phyloP scores from a whole-genome alignment of 2,797 vertebrate species.

The Notolabrus celidotus region DNA sequence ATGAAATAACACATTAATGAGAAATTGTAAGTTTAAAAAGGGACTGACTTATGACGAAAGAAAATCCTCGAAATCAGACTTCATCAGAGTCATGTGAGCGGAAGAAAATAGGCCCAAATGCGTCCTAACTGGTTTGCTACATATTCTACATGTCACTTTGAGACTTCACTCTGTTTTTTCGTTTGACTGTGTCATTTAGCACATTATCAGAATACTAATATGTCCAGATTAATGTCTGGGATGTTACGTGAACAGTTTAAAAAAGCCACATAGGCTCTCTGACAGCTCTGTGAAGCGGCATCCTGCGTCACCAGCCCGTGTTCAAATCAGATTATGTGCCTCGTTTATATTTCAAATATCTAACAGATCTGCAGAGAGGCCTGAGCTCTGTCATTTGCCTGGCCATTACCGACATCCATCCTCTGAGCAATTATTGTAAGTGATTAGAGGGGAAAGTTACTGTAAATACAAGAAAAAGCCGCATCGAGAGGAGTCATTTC shows the following conservation, averaged over 20 bases:
- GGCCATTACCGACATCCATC: constrained; percentile 37
- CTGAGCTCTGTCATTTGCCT: constrained; percentile 22
- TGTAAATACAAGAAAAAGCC: constrained; percentile 49
- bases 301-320: constrained; percentile 63
- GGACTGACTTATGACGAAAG: not conserved
- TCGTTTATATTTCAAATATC: constrained; percentile 47
- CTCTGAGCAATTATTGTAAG: constrained; percentile 59
- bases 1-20: constrained; percentile 25
- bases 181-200: not conserved
- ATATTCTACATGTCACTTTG: not conserved
- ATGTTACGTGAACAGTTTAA: constrained; percentile 20
- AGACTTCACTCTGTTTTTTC: constrained; percentile 5
- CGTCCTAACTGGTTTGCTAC: not conserved
- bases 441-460: constrained; percentile 48
- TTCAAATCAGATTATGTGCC: constrained; percentile 61
- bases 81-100: not conserved
- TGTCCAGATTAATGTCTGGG: constrained; percentile 7
- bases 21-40: not conserved
- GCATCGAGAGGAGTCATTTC: constrained; percentile 61
- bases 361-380: constrained; percentile 41
- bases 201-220: not conserved
- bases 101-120: constrained; percentile 17
- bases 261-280: constrained; percentile 31
- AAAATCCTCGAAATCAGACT: constrained; percentile 9
- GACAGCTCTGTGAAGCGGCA: constrained; percentile 22